Base-by-base conservation (phyloP, 2,113 vertebrate species). In the Cebus imitator region DNA sequence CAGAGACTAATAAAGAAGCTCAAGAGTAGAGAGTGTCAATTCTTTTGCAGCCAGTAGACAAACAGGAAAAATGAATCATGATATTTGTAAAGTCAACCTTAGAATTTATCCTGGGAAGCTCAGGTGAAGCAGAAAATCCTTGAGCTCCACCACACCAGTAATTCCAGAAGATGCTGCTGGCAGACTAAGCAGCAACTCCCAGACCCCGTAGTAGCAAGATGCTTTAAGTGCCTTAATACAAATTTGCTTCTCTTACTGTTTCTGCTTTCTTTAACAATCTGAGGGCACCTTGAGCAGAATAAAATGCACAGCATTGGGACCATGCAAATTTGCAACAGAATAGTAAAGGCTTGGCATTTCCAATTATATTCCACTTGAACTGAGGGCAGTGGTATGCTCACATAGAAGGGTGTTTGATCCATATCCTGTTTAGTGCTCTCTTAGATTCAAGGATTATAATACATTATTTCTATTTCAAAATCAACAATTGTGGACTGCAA, bases 401-500 rank as follows among this genome's bases (percentile, higher is more conserved):
- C 27, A 7, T 16, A 30, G 25, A 90, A 48, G 8, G 61, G 25
- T 68, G 40, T 66, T 83, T 61, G 32, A 55, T 14, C n/a, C 17
- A 55, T 35, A 23, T 18, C n/a, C 37, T 58, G 35, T 78, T 78
- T 55, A 84, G 58, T 72, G 12, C n/a, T 57, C 11, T 72, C 52
- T 94, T 91, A 45, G 66, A 82, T 73, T 88, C 37, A 68, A 52
- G 40, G 3, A 78, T 50, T 93, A 7, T 85, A n/a, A 43, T 72
- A 90, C 21, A 89, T 40, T 94, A 85, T 72, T 87, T 91, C 14
- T 32, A 79, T 75, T 25, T 90, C 64, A 81, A 89, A 93, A 70
- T 23, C 80, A 86, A 43, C 32, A 79, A 79, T 89, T 75, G 16
- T 18, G 79, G 40, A 72, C 32, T 73, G 80, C 25, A 87, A 87